Percentiles rank a stretch among this genome's conserved stretches.
Evolutionary conservation across 2,888 invertebrate genomes (phyloP).

Genomic region (Tipula unca): DNA sequence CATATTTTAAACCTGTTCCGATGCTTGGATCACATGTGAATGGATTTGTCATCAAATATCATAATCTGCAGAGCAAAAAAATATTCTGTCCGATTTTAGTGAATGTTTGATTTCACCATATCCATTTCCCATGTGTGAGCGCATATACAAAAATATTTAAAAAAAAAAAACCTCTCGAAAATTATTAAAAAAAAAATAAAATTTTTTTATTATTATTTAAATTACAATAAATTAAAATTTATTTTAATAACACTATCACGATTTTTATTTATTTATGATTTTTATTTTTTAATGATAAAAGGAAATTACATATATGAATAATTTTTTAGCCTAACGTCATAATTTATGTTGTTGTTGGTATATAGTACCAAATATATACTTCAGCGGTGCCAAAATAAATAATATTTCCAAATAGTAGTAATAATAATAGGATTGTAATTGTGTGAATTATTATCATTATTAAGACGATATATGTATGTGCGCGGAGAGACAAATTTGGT

Average conservation of each 20-base stretch:
- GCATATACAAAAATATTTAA: not conserved
- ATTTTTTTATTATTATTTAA: not conserved
- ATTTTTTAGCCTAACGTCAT: not conserved
- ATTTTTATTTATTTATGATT: constrained; percentile 9
- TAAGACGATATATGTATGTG: not conserved
- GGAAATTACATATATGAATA: not conserved
- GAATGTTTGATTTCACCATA: not conserved
- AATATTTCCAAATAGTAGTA: not conserved
- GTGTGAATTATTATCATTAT: not conserved
- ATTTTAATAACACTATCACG: not conserved
- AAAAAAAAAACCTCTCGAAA: not conserved
- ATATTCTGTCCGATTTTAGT: not conserved
- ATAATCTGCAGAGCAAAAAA: not conserved
- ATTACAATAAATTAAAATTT: not conserved
- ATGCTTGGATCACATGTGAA: not conserved
- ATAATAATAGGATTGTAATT: not conserved
- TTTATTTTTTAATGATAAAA: not conserved
- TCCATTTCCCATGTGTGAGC: not conserved
- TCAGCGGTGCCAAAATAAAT: not conserved
- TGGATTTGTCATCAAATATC: not conserved
- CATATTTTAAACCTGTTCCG: not conserved
- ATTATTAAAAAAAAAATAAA: not conserved
- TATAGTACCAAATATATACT: not conserved
- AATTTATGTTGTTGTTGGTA: not conserved
- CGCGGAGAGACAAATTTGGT: not conserved